Conservation (phyloP, 2,113 vertebrate species). For the Phalacrocorax carbo region DNA sequence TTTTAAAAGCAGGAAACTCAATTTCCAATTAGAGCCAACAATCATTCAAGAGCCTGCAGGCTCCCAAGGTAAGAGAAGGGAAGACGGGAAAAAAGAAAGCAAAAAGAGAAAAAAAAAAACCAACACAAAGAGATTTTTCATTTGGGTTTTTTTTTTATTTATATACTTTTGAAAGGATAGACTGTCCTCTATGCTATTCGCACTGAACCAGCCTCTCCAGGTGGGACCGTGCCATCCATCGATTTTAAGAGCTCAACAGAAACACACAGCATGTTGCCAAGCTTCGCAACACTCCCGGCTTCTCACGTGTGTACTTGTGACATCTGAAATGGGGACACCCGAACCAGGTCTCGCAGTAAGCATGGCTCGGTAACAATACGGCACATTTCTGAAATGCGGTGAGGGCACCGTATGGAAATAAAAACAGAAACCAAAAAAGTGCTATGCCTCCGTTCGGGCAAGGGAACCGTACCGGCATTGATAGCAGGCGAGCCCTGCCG, state of each 20-base stretch:
- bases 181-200: neutral
- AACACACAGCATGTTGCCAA: neutral
- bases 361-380: neutral
- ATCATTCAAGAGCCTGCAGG: conserved; percentile 6
- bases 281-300: fast-evolving
- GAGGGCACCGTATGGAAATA: neutral
- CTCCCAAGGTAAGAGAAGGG: neutral
- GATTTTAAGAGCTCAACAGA: neutral
- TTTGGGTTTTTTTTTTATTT: neutral
- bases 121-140: neutral
- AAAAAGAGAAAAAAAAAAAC: too few species aligned
- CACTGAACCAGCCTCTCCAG: neutral
- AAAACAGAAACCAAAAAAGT: neutral
- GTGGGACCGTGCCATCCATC: fast-evolving
- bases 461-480: neutral
- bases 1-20: conserved; percentile 67
- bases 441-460: neutral
- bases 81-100: neutral
- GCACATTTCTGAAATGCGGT: neutral
- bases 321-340: neutral
- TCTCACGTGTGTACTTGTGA: neutral
- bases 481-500: neutral
- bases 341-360: neutral
- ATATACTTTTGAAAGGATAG: neutral
- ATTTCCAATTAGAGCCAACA: conserved; percentile 75